Conservation (phyloP, 2,797 vertebrate genomes). For the Clarias platycephalus region DNA sequence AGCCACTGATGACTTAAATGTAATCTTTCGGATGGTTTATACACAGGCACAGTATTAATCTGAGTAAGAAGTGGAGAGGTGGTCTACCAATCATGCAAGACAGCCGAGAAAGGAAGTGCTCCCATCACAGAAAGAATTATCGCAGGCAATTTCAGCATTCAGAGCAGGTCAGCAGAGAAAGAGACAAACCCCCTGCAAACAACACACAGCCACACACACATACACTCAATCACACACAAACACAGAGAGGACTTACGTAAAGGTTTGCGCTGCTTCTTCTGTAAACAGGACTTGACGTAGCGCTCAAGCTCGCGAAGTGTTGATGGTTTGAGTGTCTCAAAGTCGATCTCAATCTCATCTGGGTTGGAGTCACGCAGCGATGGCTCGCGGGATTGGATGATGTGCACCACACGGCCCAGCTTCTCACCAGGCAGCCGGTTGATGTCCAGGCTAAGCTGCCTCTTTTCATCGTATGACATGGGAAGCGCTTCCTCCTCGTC, state of each 20-base stretch:
- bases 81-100: slow-evolving; percentile 57
- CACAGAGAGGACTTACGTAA: slow-evolving; percentile 81
- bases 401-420: slow-evolving; percentile 93
- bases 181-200: slow-evolving; percentile 13
- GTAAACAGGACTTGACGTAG: slow-evolving; percentile 97
- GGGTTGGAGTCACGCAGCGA: slow-evolving; percentile 96
- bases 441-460: slow-evolving; percentile 94
- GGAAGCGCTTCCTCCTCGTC: slow-evolving; percentile 91
- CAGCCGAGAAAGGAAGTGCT: slow-evolving; percentile 47
- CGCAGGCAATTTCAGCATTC: slow-evolving; percentile 52
- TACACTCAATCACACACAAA: not conserved
- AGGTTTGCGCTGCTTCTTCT: slow-evolving; percentile 93
- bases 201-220: not conserved
- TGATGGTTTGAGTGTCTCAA: slow-evolving; percentile 95
- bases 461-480: slow-evolving; percentile 96
- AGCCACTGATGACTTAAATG: not conserved
- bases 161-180: slow-evolving; percentile 51
- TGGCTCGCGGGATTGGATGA: slow-evolving; percentile 94
- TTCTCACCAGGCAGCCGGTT: slow-evolving; percentile 95
- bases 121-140: slow-evolving; percentile 49
- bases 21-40: slow-evolving; percentile 11
- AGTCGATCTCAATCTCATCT: slow-evolving; percentile 97
- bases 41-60: slow-evolving; percentile 32
- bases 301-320: slow-evolving; percentile 93
- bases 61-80: slow-evolving; percentile 40